A percentile compares a stretch with the other conserved stretches of the same genome.
Evolutionary conservation across 2,113 vertebrate species (phyloP).

Genomic region (Pollimyrus isidori): DNA sequence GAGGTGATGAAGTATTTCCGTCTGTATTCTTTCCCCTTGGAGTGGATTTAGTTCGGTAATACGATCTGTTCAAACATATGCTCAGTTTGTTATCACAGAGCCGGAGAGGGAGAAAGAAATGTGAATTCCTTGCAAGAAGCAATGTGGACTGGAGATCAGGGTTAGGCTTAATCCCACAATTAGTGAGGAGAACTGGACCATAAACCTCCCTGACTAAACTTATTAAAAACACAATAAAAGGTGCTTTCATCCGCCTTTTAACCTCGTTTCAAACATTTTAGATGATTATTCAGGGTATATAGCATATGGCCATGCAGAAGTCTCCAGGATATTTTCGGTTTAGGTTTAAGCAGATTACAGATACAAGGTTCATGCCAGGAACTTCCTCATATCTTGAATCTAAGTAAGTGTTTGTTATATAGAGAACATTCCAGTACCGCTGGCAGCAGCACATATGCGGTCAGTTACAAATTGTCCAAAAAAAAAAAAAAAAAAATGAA

Average conservation of each 20-base stretch:
- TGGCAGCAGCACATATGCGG: not conserved
- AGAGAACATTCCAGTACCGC: not conserved
- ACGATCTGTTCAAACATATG: constrained; percentile 5
- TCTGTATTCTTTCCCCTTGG: constrained; percentile 26
- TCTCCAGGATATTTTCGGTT: not conserved
- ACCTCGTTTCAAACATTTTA: not conserved
- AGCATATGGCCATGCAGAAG: not conserved
- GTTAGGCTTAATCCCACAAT: constrained; percentile 10
- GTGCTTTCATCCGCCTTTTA: not conserved
- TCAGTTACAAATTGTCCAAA: not conserved
- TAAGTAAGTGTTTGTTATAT: not conserved
- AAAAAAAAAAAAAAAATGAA: not conserved
- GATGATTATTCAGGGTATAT: not conserved
- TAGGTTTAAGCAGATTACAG: not conserved
- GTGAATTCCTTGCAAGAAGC: not conserved
- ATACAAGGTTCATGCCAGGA: not conserved
- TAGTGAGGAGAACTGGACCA: constrained; percentile 1
- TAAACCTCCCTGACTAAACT: constrained; percentile 10
- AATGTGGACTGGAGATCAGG: constrained; percentile 3
- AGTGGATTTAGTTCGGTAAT: constrained; percentile 22
- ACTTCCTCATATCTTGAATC: not conserved
- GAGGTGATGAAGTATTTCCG: constrained; percentile 29
- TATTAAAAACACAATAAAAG: constrained; percentile 8
- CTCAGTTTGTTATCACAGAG: constrained; percentile 19
- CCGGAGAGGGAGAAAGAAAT: not conserved